Percentiles rank a stretch among this genome's conserved stretches.
phyloP scores from a whole-genome alignment of 2,888 invertebrate species.

The Eubasilissa splendida region DNA sequence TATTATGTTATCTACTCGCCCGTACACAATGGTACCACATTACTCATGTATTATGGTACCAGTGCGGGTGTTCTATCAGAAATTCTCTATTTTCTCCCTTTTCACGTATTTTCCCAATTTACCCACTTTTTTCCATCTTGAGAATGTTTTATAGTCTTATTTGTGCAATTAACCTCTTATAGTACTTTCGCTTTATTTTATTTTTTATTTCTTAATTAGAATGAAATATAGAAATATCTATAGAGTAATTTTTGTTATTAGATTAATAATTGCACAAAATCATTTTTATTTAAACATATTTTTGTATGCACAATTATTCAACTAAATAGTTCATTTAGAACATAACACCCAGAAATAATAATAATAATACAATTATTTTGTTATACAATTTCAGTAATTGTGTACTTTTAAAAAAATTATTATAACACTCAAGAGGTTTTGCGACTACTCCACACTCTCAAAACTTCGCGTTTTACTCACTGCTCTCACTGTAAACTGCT shows the following conservation, averaged over 20 bases:
- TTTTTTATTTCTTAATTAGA: conserved; percentile 6
- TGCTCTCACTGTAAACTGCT: no score
- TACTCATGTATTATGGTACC: not conserved
- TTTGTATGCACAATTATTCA: conserved; percentile 1
- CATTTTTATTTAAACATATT: not conserved
- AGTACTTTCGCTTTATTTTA: conserved; percentile 19
- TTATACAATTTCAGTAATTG: no score
- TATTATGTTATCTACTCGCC: conserved; percentile 75
- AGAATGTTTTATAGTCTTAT: conserved; percentile 15
- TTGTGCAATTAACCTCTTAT: conserved; percentile 12
- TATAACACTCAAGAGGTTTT: no score
- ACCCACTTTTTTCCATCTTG: not conserved
- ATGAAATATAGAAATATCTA: conserved; percentile 7
- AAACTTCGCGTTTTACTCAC: no score
- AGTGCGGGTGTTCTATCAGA: conserved; percentile 58
- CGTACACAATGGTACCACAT: conserved; percentile 64
- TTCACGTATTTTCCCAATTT: not conserved
- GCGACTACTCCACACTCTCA: no score
- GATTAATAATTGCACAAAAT: conserved; percentile 21
- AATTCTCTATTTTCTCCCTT: conserved; percentile 58
- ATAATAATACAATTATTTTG: no score
- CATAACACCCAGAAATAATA: no score
- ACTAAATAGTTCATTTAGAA: no score
- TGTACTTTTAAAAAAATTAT: no score
- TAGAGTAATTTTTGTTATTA: conserved; percentile 28